A percentile compares a stretch with the other conserved stretches of the same genome.
Conservation (phyloP, 2,797 vertebrate genomes). For the Phrynocephalus vlangalii region DNA sequence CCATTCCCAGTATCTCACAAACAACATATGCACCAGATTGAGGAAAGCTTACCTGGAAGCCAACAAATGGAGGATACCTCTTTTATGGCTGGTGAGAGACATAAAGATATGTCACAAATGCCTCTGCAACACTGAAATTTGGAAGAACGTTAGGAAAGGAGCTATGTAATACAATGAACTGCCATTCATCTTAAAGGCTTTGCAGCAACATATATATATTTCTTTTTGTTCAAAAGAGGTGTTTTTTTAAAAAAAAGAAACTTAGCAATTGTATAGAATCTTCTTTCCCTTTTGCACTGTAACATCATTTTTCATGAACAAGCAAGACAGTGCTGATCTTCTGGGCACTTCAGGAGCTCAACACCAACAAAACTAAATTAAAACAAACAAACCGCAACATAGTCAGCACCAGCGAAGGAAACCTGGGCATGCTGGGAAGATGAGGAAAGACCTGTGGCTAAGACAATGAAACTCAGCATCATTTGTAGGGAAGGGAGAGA, state of each 20-base stretch:
- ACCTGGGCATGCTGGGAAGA: conserved; percentile 55
- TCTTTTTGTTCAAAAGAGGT: conserved; percentile 64
- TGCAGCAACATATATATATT: conserved; percentile 14
- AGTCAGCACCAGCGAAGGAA: conserved; percentile 70
- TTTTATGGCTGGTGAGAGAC: conserved; percentile 16
- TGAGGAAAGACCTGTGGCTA: conserved; percentile 60
- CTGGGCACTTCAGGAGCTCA: conserved; percentile 36
- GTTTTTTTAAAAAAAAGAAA: conserved; percentile 34
- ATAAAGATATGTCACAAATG: conserved; percentile 49
- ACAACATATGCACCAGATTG: neutral
- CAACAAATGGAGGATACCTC: neutral
- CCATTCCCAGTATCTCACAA: neutral
- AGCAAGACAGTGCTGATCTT: neutral
- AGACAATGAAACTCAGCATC: conserved; percentile 55
- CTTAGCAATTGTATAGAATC: conserved; percentile 29
- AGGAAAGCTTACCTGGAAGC: neutral
- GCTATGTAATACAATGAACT: neutral
- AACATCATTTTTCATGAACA: conserved; percentile 29
- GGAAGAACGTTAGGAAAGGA: conserved; percentile 27
- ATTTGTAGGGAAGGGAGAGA: conserved; percentile 32
- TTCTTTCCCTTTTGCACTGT: conserved; percentile 41
- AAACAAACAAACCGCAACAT: conserved; percentile 21
- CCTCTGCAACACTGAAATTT: conserved; percentile 45
- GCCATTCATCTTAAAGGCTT: conserved; percentile 51
- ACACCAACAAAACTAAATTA: conserved; percentile 49